Base-by-base conservation (phyloP, 2,888 invertebrate species). In the Orchesellides sinensis region DNA sequence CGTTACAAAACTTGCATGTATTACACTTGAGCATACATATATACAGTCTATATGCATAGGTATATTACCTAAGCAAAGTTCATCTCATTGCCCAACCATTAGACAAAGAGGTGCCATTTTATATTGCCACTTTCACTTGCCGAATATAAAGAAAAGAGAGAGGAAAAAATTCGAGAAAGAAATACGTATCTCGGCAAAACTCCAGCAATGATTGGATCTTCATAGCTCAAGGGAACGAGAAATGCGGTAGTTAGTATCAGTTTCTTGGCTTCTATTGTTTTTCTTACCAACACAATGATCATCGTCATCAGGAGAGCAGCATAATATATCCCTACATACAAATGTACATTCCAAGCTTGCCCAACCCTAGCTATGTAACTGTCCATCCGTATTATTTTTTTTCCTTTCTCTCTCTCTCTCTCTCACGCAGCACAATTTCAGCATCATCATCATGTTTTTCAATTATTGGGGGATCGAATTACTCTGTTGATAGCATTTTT, bases 121-220 rank as follows among this genome's bases (percentile, higher is more conserved):
- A n/a, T n/a, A n/a, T n/a, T n/a, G n/a, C n/a, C n/a, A n/a, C n/a
- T n/a, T n/a, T n/a, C n/a, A n/a, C 49, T 49, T 49, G 49, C n/a
- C 49, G 5, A 35, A 10, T n/a, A 49, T 49, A n/a, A n/a, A n/a
- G 49, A n/a, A 49, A 49, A 49, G 17, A n/a, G 49, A n/a, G 14
- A n/a, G 17, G 8, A n/a, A 49, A n/a, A 49, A n/a, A 12, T 6
- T 5, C 12, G 17, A n/a, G 5, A 17, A n/a, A 12, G 14, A 17
- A 49, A 49, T n/a, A 17, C 12, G 19, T 72, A 19, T 29, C 63
- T 78, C 69, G 78, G 78, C 78, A 78, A 52, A 25, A 21, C 61
- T 78, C 78, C 78, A 78, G 61, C 78, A 78, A 69, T 78, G 78
- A 70, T 78, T 69, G 59, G 61, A 69, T 69, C 35, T 45, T 69